Percentiles rank a stretch among this genome's conserved stretches.
Evolutionary conservation across 2,888 invertebrate genomes (phyloP).

Genomic region (Choristoneura rosaceana): DNA sequence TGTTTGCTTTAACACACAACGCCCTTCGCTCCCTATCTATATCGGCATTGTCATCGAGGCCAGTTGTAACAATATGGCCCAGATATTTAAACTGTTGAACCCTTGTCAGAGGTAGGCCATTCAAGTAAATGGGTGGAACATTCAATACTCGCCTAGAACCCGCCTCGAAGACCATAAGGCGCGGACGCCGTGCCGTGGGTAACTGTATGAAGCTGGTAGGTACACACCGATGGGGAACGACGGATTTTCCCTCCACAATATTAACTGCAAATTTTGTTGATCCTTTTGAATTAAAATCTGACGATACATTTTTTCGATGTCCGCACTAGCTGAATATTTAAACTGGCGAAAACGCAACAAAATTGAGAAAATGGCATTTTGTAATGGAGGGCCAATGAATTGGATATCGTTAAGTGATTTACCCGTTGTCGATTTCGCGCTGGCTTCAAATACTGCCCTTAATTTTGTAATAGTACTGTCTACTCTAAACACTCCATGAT

Average conservation of each 20-base stretch:
- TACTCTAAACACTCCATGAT: constrained; percentile 43
- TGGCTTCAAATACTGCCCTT: constrained; percentile 44
- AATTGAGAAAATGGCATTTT: constrained; percentile 52
- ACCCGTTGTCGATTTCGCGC: constrained; percentile 40
- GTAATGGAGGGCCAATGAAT: constrained; percentile 47
- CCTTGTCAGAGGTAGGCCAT: no score
- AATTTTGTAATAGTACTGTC: constrained; percentile 43
- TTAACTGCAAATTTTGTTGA: constrained; percentile 53
- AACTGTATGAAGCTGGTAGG: constrained; percentile 50
- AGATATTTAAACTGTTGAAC: no score
- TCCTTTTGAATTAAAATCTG: constrained; percentile 48
- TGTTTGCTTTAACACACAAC: no score
- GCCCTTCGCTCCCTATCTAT: no score
- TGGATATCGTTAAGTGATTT: constrained; percentile 49
- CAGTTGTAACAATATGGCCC: no score
- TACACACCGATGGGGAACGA: constrained; percentile 47
- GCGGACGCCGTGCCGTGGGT: constrained; percentile 54
- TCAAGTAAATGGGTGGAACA: no score
- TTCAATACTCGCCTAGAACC: no score
- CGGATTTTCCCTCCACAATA: constrained; percentile 53
- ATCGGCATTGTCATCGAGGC: no score
- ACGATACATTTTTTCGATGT: constrained; percentile 55
- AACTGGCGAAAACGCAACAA: constrained; percentile 25
- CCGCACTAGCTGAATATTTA: constrained; percentile 51
- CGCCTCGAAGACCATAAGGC: no score